A percentile compares a stretch with the other conserved stretches of the same genome.
Evolutionary conservation across 2,888 invertebrate species (phyloP).

Genomic region (Hemaris fuciformis): DNA sequence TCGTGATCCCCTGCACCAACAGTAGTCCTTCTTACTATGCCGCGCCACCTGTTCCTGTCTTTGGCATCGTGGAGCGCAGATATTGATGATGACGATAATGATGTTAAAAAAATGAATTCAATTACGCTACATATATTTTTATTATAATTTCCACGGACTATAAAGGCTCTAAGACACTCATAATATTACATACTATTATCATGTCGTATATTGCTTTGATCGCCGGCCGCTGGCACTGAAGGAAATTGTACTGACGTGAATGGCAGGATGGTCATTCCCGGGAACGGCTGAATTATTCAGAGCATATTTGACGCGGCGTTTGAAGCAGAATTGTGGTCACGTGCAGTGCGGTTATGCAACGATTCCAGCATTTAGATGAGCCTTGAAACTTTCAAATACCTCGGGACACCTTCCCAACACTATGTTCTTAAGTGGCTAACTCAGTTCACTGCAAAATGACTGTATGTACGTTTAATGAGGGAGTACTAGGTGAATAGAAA

Average conservation of each 20-base stretch:
- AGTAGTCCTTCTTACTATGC: no score
- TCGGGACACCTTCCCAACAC: background rate
- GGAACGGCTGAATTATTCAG: background rate
- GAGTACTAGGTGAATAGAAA: no score
- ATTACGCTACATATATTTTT: no score
- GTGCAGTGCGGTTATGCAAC: background rate
- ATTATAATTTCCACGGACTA: no score
- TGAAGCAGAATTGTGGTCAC: background rate
- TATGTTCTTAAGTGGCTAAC: background rate
- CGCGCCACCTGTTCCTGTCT: no score
- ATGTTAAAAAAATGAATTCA: no score
- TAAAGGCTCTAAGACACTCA: no score
- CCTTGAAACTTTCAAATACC: background rate
- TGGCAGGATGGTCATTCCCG: background rate
- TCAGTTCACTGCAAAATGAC: background rate
- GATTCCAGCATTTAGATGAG: slow-evolving; percentile 1
- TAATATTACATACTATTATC: background rate
- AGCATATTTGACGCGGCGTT: background rate
- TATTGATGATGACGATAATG: no score
- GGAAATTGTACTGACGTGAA: background rate
- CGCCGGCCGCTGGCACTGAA: background rate
- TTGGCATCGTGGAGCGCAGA: no score
- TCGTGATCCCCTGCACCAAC: no score
- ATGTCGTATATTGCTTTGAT: background rate
- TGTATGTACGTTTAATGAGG: no score